Evolutionary conservation across 1,140 invertebrate genomes (phyloP).

Genomic region (Drosophila melanica): DNA sequence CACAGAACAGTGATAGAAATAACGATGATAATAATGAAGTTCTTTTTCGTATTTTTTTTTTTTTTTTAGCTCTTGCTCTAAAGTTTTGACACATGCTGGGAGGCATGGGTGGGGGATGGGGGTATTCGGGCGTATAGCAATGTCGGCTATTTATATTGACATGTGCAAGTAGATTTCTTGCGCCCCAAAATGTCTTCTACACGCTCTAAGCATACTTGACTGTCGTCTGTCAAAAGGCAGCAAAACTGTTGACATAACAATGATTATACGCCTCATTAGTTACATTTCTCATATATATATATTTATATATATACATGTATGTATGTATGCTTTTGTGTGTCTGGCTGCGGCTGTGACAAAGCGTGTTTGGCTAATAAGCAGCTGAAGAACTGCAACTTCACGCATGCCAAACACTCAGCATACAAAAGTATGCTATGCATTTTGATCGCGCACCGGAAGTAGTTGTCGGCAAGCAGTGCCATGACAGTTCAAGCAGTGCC

Average conservation of each 20-base stretch:
- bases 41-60: constrained; percentile 38
- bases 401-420: constrained; percentile 22
- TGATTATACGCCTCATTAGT: constrained; percentile 83
- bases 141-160: constrained; percentile 75
- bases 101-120: not conserved
- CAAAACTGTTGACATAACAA: constrained; percentile 83
- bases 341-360: constrained; percentile 12
- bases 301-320: constrained; percentile 18
- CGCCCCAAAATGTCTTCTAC: constrained; percentile 37
- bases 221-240: constrained; percentile 76
- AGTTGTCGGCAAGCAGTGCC: constrained; percentile 9
- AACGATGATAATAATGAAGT: constrained; percentile 67
- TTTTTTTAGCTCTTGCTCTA: constrained; percentile 35
- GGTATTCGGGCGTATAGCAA: constrained; percentile 30
- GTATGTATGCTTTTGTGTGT: constrained; percentile 5
- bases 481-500: constrained; percentile 17
- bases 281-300: constrained; percentile 55
- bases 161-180: constrained; percentile 71
- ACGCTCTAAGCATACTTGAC: constrained; percentile 25
- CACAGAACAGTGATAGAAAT: constrained; percentile 47
- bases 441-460: constrained; percentile 37
- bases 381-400: constrained; percentile 22
- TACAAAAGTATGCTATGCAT: constrained; percentile 45
- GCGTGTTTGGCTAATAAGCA: constrained; percentile 43
- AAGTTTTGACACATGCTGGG: constrained; percentile 54